Base-by-base conservation (phyloP, 1,140 invertebrate genomes). In the Zaprionus africanus region DNA sequence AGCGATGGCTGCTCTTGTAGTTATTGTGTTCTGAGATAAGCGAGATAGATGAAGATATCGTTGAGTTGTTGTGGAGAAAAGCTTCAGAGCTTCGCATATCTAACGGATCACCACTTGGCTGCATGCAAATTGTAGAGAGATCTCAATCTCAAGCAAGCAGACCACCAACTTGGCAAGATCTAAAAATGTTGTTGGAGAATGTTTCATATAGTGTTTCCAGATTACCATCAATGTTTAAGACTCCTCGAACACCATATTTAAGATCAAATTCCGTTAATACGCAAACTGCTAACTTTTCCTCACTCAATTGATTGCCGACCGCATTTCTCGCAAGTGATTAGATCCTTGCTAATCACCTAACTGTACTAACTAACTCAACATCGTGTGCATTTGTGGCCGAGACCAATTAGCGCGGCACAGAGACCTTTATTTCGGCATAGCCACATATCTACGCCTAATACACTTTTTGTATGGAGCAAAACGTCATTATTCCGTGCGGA, bases 31-130 rank as follows among this genome's bases (percentile, higher is more conserved):
- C 62, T 79, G 66, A 82, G 79, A 46, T 46, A 46, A 46, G 17
- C 17, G 17, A 46, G 41, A 88, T 83, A 70, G 67, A 65, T 65
- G 56, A 75, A 78, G 82, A 87, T 86, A 87, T 83, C 73, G 69
- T 62, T 64, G 75, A 59, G 60, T 69, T 68, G 74, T 67, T 67
- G 49, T 49, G 73, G 65, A 46, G 41, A 84, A 83, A 83, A 83
- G 77, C 83, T 82, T 83, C 43, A 54, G 59, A 66, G 77, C 76
- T 62, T 71, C 78, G 9, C 76, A 78, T 76, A 81, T 85, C 38
- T 38, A 4, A 65, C 57, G 24, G 78, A 83, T 84, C 66, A 46
- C 75, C 70, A 49, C 46, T 49, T 38, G 51, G 62, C 63, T 38
- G 26, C 70, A 70, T 76, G 79, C 69, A 76, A 82, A 83, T 76